phyloP scores from a whole-genome alignment of 2,888 invertebrate genomes.

The Pristionchus mayeri region DNA sequence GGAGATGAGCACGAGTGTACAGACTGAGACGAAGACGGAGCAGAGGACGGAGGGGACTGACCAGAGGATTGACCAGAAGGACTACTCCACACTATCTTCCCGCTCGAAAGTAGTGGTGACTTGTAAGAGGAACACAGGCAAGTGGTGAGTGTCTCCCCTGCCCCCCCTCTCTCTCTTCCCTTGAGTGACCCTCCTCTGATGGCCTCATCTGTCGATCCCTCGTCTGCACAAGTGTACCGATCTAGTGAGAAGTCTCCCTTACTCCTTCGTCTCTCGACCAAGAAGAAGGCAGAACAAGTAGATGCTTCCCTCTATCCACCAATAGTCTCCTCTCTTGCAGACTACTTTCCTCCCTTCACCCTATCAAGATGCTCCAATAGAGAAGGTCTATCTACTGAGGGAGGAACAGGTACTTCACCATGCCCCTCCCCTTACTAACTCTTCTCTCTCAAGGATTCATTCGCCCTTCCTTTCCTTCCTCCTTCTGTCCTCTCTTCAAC shows the following conservation, averaged over 20 bases:
- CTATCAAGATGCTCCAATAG: constrained; percentile 10
- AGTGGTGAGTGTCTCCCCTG: not conserved
- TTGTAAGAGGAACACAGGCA: not conserved
- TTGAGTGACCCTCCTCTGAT: not conserved
- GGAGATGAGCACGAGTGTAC: not conserved
- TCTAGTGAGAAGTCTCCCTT: constrained; percentile 26
- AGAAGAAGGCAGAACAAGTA: constrained; percentile 20
- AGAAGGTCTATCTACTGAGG: not conserved
- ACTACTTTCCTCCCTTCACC: constrained; percentile 6
- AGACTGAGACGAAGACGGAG: not conserved
- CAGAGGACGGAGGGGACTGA: not conserved
- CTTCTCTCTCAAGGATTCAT: not conserved
- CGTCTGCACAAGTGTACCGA: not conserved
- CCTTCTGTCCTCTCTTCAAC: not conserved
- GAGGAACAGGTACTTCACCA: not conserved
- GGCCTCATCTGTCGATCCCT: constrained; percentile 4
- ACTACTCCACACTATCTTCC: too few species aligned
- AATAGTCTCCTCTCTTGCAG: constrained; percentile 1
- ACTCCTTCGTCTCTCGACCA: not conserved
- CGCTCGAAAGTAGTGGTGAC: too few species aligned
- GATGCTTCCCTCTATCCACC: not conserved
- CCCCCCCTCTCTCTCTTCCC: not conserved
- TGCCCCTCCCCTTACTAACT: not conserved
- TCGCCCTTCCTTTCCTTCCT: constrained; percentile 15
- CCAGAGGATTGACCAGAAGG: not conserved